Conservation (phyloP, 2,113 vertebrate genomes). For the Entelurus aequoreus region DNA sequence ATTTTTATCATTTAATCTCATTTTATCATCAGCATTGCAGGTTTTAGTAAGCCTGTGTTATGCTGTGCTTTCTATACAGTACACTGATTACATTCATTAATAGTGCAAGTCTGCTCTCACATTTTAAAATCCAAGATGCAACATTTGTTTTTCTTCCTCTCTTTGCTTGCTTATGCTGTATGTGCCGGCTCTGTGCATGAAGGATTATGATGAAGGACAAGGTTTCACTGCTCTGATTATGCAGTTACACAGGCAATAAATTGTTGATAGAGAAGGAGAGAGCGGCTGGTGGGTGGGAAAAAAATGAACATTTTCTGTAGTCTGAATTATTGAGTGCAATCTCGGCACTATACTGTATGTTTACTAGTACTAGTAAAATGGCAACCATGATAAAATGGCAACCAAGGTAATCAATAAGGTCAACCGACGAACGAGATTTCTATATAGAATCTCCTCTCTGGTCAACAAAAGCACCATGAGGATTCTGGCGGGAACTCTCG, state of each 20-base stretch:
- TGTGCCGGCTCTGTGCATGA: slow-evolving; percentile 25
- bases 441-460: too few species aligned
- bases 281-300: slow-evolving; percentile 23
- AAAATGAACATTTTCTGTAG: slow-evolving; percentile 56
- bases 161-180: slow-evolving; percentile 33
- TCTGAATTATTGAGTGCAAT: slow-evolving; percentile 64
- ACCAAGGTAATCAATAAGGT: too few species aligned
- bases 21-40: too few species aligned
- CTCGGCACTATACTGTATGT: slow-evolving; percentile 25
- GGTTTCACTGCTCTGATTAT: slow-evolving; percentile 53
- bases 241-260: slow-evolving; percentile 55
- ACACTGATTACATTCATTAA: too few species aligned
- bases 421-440: too few species aligned
- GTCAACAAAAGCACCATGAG: too few species aligned
- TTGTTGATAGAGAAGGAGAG: slow-evolving; percentile 62
- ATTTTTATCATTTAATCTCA: too few species aligned
- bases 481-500: too few species aligned
- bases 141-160: slow-evolving; percentile 10
- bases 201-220: slow-evolving; percentile 48
- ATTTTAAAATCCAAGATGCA: not conserved
- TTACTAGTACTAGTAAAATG: too few species aligned
- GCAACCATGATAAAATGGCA: too few species aligned
- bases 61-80: too few species aligned
- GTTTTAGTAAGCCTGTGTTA: too few species aligned
- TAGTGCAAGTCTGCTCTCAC: not conserved